A percentile compares a stretch with the other conserved stretches of the same genome.
phyloP scores from a whole-genome alignment of 2,888 invertebrate species.

The Hyalella azteca region DNA sequence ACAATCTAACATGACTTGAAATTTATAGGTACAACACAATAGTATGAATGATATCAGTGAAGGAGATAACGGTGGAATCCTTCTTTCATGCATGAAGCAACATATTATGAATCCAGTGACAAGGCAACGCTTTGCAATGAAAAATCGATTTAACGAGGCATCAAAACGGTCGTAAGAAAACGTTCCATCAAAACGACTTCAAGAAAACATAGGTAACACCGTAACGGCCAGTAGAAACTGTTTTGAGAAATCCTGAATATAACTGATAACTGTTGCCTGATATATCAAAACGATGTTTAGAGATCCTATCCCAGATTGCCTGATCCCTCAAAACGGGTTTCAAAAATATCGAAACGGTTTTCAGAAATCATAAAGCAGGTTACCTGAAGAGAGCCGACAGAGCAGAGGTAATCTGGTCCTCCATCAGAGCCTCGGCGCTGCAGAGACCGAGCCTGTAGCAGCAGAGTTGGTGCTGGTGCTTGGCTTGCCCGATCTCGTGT shows the following conservation, averaged over 20 bases:
- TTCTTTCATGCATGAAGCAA: too few species aligned
- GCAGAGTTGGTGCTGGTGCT: neutral
- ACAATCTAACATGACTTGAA: neutral
- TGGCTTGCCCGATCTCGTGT: conserved; percentile 4
- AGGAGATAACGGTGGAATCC: too few species aligned
- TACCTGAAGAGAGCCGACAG: neutral
- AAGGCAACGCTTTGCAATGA: too few species aligned
- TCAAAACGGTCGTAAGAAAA: too few species aligned
- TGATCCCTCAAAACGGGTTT: neutral
- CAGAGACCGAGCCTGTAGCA: conserved; percentile 3
- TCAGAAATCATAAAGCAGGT: neutral
- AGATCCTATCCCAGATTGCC: neutral
- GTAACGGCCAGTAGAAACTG: neutral
- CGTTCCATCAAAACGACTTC: too few species aligned
- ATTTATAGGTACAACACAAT: neutral
- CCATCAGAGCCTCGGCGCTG: neutral
- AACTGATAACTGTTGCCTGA: neutral
- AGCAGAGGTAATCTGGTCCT: neutral
- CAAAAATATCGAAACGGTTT: neutral
- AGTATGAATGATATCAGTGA: too few species aligned
- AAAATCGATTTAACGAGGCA: too few species aligned
- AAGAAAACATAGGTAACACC: neutral
- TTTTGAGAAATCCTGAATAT: neutral
- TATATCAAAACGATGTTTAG: neutral
- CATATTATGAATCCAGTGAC: too few species aligned